Evolutionary conservation across 1,140 invertebrate species (phyloP), one percentile per base, ranked within the genome.

Genomic region (Sminthurides bifidus): DNA sequence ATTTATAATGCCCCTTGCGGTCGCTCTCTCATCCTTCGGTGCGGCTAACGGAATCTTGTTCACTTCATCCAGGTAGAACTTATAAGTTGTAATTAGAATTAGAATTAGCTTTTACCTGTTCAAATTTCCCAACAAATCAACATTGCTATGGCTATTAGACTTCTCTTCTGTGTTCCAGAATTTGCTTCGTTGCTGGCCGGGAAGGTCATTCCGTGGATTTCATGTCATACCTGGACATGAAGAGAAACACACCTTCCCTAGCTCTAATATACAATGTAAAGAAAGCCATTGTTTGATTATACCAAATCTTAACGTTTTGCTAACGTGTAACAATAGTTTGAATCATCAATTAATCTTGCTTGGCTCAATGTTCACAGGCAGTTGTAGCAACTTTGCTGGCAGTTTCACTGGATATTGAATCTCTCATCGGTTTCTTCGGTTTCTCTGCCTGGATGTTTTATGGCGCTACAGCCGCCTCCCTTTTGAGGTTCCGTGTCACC

Each of bases 401-500:
- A 15, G 67, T 90, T 40, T 85, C 87, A 59, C 88, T 88, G 48
- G 88, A 87, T 58, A 92, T 93, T 54, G 84, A 85, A 67, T 87
- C 84, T 14, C 73, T 94, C 56, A 93, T 94, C 66, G 88, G 92
- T 68, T 92, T 94, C 77, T 93, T 94, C 76, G 91, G 87, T 66
- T 93, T 95, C 70, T 88, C 88, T 37, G 87, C 88, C 2, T 95
- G 90, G 91, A 87, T 93, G 66, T 93, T 93, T 74, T 94, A 93
- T 70, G 90, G 88, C 23, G 82, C 87, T 57, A 79, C 87, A 3
- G 92, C 92, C 84, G 66, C 89, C 33, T 84, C 87, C 3, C 72
- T 95, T 14, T 79, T 95, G 62, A 84, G 92, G 15, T 86, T 94
- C 81, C 74, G 89, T 66, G 81, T 78, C 66, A 92, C 85, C 51